Percentiles rank a stretch among this genome's conserved stretches.
Evolutionary conservation across 2,113 vertebrate genomes (phyloP).

Genomic region (Lophura nycthemera): DNA sequence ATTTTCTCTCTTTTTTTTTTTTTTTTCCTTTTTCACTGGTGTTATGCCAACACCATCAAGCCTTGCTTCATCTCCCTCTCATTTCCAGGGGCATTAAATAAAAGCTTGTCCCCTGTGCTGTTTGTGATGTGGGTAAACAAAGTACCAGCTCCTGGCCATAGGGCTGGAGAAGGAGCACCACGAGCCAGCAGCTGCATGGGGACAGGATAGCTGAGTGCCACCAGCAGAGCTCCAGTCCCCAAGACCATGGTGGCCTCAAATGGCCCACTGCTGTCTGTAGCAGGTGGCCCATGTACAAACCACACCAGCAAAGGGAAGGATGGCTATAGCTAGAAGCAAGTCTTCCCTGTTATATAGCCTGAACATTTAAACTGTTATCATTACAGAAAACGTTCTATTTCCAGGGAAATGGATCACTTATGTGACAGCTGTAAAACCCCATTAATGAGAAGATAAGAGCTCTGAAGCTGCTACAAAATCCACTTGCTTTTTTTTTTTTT

Average conservation of each 20-base stretch:
- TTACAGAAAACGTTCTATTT: conserved; percentile 25
- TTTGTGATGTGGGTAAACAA: background rate
- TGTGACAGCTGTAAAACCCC: background rate
- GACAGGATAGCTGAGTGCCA: background rate
- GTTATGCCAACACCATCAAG: background rate
- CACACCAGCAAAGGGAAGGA: background rate
- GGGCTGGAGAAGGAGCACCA: background rate
- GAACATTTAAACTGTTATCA: background rate
- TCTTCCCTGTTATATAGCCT: background rate
- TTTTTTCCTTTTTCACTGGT: background rate
- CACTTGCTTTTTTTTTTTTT: conserved; percentile 6
- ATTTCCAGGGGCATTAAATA: conserved; percentile 9
- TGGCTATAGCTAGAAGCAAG: conserved; percentile 33
- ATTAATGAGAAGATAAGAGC: conserved; percentile 20
- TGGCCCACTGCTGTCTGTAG: background rate
- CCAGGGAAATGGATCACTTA: conserved; percentile 11
- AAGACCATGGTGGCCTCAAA: background rate
- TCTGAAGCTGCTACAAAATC: conserved; percentile 3
- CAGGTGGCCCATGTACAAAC: background rate
- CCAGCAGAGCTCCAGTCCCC: background rate
- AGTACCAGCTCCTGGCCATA: background rate
- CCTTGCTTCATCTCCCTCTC: conserved; percentile 3
- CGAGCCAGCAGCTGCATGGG: fast-evolving
- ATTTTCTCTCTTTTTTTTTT: background rate
- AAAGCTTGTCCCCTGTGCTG: background rate